Evolutionary conservation across 2,797 vertebrate species (phyloP).

Genomic region (Aldrovandia affinis): DNA sequence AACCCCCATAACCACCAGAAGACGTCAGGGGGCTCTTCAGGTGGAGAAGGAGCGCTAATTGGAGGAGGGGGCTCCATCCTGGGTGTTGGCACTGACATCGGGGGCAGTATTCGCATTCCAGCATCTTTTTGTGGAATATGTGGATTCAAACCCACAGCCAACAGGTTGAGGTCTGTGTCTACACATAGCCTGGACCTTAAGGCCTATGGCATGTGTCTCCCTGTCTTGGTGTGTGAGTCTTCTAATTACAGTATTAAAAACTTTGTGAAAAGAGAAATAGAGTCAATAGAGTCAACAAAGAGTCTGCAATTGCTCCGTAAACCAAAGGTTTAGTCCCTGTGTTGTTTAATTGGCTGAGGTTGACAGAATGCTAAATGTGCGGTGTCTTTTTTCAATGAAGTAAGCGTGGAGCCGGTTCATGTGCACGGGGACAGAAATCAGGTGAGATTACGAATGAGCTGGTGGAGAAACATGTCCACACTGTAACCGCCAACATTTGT

Average conservation of each 20-base stretch:
- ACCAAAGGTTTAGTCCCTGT: background rate
- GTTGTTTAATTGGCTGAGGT: background rate
- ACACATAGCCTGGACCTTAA: background rate
- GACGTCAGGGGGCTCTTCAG: constrained; percentile 83
- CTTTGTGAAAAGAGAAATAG: no score
- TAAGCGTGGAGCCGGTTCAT: constrained; percentile 64
- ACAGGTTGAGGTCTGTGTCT: constrained; percentile 75
- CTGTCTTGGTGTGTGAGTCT: background rate
- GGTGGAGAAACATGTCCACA: background rate
- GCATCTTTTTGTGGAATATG: constrained; percentile 80
- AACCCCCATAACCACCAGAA: constrained; percentile 83
- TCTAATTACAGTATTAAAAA: background rate
- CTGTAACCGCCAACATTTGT: background rate
- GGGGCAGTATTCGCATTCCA: constrained; percentile 78
- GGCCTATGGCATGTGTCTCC: background rate
- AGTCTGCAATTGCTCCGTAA: background rate
- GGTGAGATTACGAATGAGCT: constrained; percentile 63
- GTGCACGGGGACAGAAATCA: constrained; percentile 76
- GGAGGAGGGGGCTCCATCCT: constrained; percentile 79
- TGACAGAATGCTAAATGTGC: background rate
- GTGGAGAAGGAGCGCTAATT: constrained; percentile 80
- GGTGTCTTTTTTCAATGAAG: constrained; percentile 62
- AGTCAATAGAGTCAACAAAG: no score
- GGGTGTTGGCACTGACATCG: constrained; percentile 73
- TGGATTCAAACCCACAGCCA: constrained; percentile 74